Conservation (phyloP, 2,797 vertebrate genomes). For the Phalanger gymnotis region DNA sequence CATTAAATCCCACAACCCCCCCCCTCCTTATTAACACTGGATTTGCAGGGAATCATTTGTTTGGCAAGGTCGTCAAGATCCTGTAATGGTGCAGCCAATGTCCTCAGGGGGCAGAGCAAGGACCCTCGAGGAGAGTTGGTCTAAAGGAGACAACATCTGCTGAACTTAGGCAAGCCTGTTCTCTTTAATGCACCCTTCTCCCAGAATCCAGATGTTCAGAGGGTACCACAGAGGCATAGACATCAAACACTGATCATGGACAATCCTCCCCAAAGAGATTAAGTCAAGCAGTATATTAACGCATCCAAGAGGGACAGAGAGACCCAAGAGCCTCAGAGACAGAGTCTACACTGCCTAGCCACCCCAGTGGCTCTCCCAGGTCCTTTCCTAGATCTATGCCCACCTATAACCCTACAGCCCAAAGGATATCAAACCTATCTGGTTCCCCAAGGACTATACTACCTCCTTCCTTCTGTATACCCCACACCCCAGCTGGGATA, state of each 20-base stretch:
- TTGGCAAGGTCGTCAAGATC: not conserved
- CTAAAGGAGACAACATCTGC: not conserved
- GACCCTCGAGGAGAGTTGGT: not conserved
- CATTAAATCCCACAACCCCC: not conserved
- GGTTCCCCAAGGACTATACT: not conserved
- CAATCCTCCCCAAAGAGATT: not conserved
- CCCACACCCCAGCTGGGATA: not conserved
- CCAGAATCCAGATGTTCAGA: not conserved
- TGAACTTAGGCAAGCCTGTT: not conserved
- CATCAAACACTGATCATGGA: no score
- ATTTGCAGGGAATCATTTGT: not conserved
- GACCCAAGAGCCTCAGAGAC: not conserved
- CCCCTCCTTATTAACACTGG: not conserved
- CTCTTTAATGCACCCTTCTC: not conserved
- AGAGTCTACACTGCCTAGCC: not conserved
- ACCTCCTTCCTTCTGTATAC: not conserved
- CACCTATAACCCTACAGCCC: not conserved
- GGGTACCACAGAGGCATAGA: not conserved
- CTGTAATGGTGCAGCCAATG: not conserved
- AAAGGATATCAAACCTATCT: not conserved
- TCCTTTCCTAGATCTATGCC: not conserved
- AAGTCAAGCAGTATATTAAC: fast-evolving
- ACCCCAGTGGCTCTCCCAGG: not conserved
- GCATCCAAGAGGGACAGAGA: not conserved
- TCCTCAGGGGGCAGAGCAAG: not conserved